A percentile compares a stretch with the other conserved stretches of the same genome.
Conservation (phyloP, 2,888 invertebrate species). For the Pseudococcus jackbeardsleyi region DNA sequence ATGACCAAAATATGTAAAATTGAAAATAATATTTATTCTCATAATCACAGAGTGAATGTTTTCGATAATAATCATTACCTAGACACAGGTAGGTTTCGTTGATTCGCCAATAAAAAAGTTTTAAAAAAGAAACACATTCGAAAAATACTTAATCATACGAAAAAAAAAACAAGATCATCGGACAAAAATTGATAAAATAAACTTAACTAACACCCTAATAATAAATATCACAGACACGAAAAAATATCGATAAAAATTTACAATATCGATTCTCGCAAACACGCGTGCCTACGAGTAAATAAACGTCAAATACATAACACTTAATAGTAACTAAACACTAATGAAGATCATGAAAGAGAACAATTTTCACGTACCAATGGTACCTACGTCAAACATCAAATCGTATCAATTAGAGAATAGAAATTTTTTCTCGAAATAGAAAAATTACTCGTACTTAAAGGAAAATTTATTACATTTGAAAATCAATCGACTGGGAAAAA, state of each 20-base stretch:
- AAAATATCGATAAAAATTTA: not conserved
- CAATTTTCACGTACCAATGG: not conserved
- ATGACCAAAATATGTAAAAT: not conserved
- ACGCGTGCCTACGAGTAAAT: not conserved
- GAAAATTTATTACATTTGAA: too few species aligned
- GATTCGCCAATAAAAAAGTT: not conserved
- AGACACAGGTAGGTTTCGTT: not conserved
- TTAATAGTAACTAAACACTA: too few species aligned
- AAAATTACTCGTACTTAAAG: too few species aligned
- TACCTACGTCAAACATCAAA: not conserved
- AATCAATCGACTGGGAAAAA: too few species aligned
- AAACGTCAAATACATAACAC: too few species aligned
- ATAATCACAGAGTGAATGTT: constrained; percentile 20
- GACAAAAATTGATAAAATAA: not conserved
- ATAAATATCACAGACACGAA: constrained; percentile 3
- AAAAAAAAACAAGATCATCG: not conserved
- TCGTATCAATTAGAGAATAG: too few species aligned
- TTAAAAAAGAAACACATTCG: not conserved
- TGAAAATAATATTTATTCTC: constrained; percentile 16
- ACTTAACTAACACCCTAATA: constrained; percentile 21
- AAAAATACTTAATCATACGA: not conserved
- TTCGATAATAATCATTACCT: not conserved
- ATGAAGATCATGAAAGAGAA: not conserved
- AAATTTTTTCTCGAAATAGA: too few species aligned
- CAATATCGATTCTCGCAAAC: not conserved